A percentile compares a stretch with the other conserved stretches of the same genome.
Conservation (phyloP, 2,113 vertebrate species). For the Scatophagus argus region DNA sequence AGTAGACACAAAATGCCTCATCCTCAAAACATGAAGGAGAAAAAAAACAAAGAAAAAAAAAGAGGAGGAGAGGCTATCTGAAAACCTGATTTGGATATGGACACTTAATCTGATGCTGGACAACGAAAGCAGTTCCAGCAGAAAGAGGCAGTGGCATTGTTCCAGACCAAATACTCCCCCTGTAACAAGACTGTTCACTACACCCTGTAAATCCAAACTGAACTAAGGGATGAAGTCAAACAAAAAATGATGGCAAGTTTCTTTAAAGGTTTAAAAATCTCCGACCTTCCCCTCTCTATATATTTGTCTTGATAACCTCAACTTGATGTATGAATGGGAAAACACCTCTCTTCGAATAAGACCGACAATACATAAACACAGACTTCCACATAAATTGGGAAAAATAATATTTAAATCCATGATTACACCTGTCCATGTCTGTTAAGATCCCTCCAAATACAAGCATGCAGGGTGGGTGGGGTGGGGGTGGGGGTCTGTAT, state of each 20-base stretch:
- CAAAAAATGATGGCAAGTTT: not conserved
- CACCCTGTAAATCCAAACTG: conserved; percentile 14
- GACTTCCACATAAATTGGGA: conserved; percentile 63
- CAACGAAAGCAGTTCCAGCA: conserved; percentile 47
- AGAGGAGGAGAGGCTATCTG: conserved; percentile 57
- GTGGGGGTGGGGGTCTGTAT: conserved; percentile 25
- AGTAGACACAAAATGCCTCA: conserved; percentile 67
- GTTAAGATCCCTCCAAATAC: conserved; percentile 6
- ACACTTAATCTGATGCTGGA: conserved; percentile 67
- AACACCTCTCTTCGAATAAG: conserved; percentile 3
- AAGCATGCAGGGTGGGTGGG: not conserved
- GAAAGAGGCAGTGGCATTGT: conserved; percentile 50
- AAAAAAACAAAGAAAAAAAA: conserved; percentile 8
- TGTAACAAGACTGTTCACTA: conserved; percentile 23
- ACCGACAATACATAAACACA: conserved; percentile 51
- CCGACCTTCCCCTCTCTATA: conserved; percentile 17
- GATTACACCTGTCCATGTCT: conserved; percentile 25
- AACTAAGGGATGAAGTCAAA: conserved; percentile 16
- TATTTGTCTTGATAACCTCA: conserved; percentile 20
- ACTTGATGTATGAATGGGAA: conserved; percentile 23
- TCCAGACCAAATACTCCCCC: conserved; percentile 68
- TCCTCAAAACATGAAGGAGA: conserved; percentile 51
- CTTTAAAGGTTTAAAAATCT: conserved; percentile 11
- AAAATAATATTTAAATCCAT: conserved; percentile 51
- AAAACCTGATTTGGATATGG: conserved; percentile 73